Evolutionary conservation across 1,140 invertebrate species (phyloP).

Genomic region (Vollenhovia emeryi): DNA sequence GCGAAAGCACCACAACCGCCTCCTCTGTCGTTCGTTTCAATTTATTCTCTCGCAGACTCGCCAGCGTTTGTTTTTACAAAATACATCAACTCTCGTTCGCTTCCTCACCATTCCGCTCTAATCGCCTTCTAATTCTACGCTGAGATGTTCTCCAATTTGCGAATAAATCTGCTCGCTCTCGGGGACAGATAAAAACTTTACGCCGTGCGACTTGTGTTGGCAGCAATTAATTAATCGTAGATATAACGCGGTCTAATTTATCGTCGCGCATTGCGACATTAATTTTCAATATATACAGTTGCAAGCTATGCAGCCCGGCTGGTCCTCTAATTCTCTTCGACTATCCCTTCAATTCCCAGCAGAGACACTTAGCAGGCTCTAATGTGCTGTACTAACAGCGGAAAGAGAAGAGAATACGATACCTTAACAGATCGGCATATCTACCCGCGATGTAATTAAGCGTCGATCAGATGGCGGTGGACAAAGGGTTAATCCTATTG

Average conservation of each 20-base stretch:
- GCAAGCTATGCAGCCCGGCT: not conserved
- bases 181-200: not conserved
- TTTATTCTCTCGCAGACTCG: not conserved
- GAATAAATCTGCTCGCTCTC: not conserved
- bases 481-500: slow-evolving; percentile 40
- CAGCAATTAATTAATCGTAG: slow-evolving; percentile 13
- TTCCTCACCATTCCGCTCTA: not conserved
- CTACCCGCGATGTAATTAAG: not conserved
- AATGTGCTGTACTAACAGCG: slow-evolving; percentile 31
- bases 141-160: not conserved
- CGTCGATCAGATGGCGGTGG: not conserved
- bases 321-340: slow-evolving; percentile 52
- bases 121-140: not conserved
- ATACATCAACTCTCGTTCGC: not conserved
- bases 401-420: slow-evolving; percentile 36
- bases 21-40: not conserved
- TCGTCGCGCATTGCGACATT: not conserved
- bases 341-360: slow-evolving; percentile 34
- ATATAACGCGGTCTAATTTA: slow-evolving; percentile 18
- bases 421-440: not conserved
- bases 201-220: too few species aligned
- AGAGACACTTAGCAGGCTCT: slow-evolving; percentile 36
- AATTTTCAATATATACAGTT: slow-evolving; percentile 42
- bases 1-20: not conserved
- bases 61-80: not conserved